Conservation (phyloP, 2,797 vertebrate genomes). For the Cyclopterus lumpus region DNA sequence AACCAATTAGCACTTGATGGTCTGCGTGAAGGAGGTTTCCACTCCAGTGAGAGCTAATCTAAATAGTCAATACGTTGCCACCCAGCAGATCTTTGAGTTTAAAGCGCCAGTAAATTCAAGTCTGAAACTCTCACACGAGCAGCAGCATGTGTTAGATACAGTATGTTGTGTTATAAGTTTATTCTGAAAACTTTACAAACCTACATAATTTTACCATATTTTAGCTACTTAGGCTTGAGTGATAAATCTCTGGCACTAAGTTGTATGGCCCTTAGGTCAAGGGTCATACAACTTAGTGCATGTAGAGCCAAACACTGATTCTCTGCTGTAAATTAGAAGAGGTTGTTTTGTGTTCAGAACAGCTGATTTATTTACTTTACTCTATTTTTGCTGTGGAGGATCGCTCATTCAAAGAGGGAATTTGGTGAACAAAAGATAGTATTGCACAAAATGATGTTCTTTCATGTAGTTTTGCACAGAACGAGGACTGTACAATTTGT, state of each 20-base stretch:
- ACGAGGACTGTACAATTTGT: not conserved
- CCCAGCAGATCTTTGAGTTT: constrained; percentile 52
- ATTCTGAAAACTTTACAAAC: constrained; percentile 16
- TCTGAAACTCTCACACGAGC: constrained; percentile 28
- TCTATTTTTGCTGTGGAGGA: not conserved
- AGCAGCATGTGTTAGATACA: constrained; percentile 4
- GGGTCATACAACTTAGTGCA: not conserved
- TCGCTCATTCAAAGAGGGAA: not conserved
- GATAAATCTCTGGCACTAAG: not conserved
- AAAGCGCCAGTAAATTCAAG: constrained; percentile 46
- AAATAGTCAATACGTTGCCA: constrained; percentile 67
- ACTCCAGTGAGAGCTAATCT: constrained; percentile 72
- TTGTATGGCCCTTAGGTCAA: not conserved
- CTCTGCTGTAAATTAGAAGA: not conserved
- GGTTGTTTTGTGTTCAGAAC: not conserved
- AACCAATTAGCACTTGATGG: constrained; percentile 86
- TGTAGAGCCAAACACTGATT: not conserved
- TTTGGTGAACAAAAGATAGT: not conserved
- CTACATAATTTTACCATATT: not conserved
- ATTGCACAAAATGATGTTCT: not conserved
- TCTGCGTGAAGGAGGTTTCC: constrained; percentile 79
- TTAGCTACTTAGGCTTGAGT: not conserved
- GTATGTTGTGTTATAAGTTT: not conserved
- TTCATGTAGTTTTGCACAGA: not conserved
- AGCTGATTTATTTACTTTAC: no score